Evolutionary conservation across 2,797 vertebrate species (phyloP).

Genomic region (Neosilurus mollespiculum): DNA sequence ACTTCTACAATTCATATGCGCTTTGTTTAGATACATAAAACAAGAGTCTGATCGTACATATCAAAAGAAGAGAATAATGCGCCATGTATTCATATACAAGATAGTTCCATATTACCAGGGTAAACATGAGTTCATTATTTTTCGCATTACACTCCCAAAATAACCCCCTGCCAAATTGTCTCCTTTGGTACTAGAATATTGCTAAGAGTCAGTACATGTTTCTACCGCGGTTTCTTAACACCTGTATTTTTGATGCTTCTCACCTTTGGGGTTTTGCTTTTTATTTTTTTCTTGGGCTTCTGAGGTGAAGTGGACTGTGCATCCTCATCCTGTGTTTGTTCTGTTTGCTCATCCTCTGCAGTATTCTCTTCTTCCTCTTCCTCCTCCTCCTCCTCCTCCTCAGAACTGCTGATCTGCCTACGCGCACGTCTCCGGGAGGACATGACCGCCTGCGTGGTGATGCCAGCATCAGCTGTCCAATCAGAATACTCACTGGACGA

Average conservation of each 20-base stretch:
- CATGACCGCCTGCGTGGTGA: constrained; percentile 84
- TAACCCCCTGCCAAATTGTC: too few relatives aligned
- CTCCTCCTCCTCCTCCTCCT: constrained; percentile 73
- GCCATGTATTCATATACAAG: too few relatives aligned
- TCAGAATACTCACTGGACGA: constrained; percentile 92
- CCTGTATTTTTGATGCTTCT: constrained; percentile 57
- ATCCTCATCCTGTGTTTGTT: constrained; percentile 76
- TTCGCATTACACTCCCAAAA: too few relatives aligned
- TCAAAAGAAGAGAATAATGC: too few relatives aligned
- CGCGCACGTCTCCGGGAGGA: constrained; percentile 76
- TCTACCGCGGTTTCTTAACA: not conserved
- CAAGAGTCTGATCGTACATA: too few relatives aligned
- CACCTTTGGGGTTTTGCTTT: constrained; percentile 73
- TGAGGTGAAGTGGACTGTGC: constrained; percentile 65
- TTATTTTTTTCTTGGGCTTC: constrained; percentile 71
- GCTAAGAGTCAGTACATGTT: too few relatives aligned
- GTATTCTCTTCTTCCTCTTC: constrained; percentile 73
- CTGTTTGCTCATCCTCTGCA: constrained; percentile 64
- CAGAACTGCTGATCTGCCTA: constrained; percentile 83
- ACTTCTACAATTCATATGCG: too few relatives aligned
- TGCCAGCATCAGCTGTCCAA: constrained; percentile 92
- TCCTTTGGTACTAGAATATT: not conserved
- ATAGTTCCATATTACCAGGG: too few relatives aligned
- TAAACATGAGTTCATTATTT: too few relatives aligned
- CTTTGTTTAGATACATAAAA: too few relatives aligned